Conservation (phyloP, 1,140 invertebrate species). For the Doryteuthis pealeii region DNA sequence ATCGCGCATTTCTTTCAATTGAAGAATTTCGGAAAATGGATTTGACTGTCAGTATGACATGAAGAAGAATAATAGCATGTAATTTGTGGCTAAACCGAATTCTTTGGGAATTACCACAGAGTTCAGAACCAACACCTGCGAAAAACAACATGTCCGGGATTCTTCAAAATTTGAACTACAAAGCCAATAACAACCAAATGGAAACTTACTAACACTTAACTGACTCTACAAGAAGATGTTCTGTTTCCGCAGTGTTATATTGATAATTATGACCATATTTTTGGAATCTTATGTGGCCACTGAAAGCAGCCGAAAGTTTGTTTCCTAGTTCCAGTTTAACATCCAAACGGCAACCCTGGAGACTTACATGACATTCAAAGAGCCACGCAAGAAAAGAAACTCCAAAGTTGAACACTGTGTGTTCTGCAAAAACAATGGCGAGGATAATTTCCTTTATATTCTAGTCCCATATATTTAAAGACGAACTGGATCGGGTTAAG, state of each 20-base stretch:
- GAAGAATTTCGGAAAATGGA: slow-evolving; percentile 1
- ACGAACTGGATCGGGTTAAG: slow-evolving; percentile 52
- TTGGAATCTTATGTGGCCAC: not conserved
- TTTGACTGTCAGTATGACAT: not conserved
- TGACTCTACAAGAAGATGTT: not conserved
- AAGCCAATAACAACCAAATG: not conserved
- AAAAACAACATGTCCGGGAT: not conserved
- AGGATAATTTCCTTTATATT: slow-evolving; percentile 60
- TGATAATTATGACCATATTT: no score
- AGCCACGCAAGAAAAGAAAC: slow-evolving; percentile 19
- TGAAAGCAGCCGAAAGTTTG: not conserved
- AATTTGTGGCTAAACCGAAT: not conserved
- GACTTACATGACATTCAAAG: slow-evolving; percentile 18
- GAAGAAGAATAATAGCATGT: not conserved
- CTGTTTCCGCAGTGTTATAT: no score
- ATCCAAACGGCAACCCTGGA: not conserved
- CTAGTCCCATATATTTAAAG: slow-evolving; percentile 58
- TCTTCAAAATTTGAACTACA: not conserved
- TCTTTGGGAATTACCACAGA: not conserved
- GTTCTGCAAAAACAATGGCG: slow-evolving; percentile 66
- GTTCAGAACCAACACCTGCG: no score
- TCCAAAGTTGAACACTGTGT: slow-evolving; percentile 35
- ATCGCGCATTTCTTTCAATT: not conserved
- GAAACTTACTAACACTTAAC: not conserved
- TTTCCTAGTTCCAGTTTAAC: not conserved